A percentile compares a stretch with the other conserved stretches of the same genome.
phyloP scores from a whole-genome alignment of 2,888 invertebrate species.

The Thysanoteuthis rhombus region DNA sequence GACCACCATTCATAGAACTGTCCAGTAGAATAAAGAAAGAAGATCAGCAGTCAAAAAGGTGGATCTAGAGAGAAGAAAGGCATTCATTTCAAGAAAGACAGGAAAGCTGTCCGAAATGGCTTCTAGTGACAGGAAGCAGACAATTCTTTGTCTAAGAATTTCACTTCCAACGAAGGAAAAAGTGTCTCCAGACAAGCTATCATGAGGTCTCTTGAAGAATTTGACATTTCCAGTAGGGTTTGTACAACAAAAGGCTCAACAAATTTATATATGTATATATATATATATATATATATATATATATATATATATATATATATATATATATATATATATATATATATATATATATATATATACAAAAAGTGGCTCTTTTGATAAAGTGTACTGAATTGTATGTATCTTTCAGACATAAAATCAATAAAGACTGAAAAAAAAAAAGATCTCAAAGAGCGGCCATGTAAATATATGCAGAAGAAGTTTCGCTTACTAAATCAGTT shows the following conservation, averaged over 20 bases:
- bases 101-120: background rate
- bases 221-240: background rate
- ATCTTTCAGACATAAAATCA: too few relatives aligned
- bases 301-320: too few relatives aligned
- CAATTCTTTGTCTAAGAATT: conserved; percentile 1
- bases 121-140: background rate
- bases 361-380: too few relatives aligned
- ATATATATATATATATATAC: too few relatives aligned
- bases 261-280: too few relatives aligned
- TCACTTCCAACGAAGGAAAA: background rate
- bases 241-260: background rate
- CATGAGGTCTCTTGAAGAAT: background rate
- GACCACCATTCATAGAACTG: background rate
- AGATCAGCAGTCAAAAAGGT: background rate
- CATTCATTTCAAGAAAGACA: background rate
- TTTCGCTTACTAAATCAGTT: too few relatives aligned
- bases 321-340: too few relatives aligned
- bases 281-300: too few relatives aligned
- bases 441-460: too few relatives aligned
- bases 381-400: too few relatives aligned
- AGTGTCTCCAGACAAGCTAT: background rate
- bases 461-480: too few relatives aligned
- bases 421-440: too few relatives aligned
- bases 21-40: background rate
- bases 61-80: background rate